phyloP scores from a whole-genome alignment of 2,888 invertebrate species.

The Orthosia gracilis region DNA sequence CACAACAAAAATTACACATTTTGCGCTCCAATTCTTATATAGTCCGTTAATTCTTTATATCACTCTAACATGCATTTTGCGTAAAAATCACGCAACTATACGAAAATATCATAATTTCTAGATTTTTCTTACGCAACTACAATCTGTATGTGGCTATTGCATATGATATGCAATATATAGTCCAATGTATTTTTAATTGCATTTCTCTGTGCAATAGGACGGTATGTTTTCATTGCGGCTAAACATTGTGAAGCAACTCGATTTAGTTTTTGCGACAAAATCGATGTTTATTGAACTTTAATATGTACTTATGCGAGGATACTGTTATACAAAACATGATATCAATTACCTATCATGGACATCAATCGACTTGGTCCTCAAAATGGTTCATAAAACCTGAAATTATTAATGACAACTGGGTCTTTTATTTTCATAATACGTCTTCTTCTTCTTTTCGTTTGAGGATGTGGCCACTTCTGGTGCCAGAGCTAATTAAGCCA shows the following conservation, averaged over 20 bases:
- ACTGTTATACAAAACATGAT: too few species aligned
- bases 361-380: too few species aligned
- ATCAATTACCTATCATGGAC: too few species aligned
- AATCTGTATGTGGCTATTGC: constrained; percentile 44
- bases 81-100: constrained; percentile 55
- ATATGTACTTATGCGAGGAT: too few species aligned
- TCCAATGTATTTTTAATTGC: constrained; percentile 61
- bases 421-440: too few species aligned
- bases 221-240: constrained; percentile 13
- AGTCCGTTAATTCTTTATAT: constrained; percentile 61
- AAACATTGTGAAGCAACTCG: constrained; percentile 29
- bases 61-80: constrained; percentile 62
- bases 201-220: constrained; percentile 48
- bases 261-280: constrained; percentile 22
- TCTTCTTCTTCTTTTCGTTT: too few species aligned
- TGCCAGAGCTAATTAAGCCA: too few species aligned
- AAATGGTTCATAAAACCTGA: too few species aligned
- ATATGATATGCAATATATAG: constrained; percentile 54
- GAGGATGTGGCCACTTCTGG: too few species aligned
- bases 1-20: constrained; percentile 54
- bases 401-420: too few species aligned
- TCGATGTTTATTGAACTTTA: neutral
- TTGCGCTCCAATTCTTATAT: constrained; percentile 60
- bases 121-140: constrained; percentile 49
- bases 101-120: constrained; percentile 41